Evolutionary conservation across 1,140 invertebrate species (phyloP).

Genomic region (Bathynomus jamesi): DNA sequence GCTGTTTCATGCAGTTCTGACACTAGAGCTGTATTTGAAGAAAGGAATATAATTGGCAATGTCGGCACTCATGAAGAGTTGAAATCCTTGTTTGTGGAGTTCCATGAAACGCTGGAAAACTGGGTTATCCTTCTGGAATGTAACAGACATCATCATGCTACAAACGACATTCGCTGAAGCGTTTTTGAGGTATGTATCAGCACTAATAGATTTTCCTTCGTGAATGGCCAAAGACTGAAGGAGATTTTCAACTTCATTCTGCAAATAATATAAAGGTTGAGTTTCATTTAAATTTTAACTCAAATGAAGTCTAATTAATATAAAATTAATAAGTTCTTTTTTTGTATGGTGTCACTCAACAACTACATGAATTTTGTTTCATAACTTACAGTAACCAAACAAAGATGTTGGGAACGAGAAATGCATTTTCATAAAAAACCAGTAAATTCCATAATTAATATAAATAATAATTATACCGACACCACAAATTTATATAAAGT

Average conservation of each 20-base stretch:
- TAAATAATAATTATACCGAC: too few relatives aligned
- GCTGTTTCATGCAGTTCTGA: conserved; percentile 63
- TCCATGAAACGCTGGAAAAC: conserved; percentile 68
- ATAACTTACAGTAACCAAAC: too few relatives aligned
- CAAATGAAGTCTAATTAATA: too few relatives aligned
- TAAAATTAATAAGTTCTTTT: too few relatives aligned
- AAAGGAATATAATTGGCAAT: conserved; percentile 61
- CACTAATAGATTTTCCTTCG: conserved; percentile 56
- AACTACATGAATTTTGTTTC: too few relatives aligned
- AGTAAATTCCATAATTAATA: too few relatives aligned
- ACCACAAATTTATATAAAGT: too few relatives aligned
- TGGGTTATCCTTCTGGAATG: conserved; percentile 66
- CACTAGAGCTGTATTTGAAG: conserved; percentile 63
- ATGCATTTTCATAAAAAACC: too few relatives aligned
- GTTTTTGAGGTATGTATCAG: conserved; percentile 63
- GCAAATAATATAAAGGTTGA: too few relatives aligned
- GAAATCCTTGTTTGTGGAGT: conserved; percentile 81
- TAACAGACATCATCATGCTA: conserved; percentile 76
- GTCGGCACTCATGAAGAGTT: conserved; percentile 60
- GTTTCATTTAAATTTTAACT: too few relatives aligned
- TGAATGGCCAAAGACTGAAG: conserved; percentile 54
- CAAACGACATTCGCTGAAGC: conserved; percentile 87
- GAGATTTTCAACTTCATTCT: conserved; percentile 69
- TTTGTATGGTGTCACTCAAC: too few relatives aligned
- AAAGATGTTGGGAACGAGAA: too few relatives aligned